Conservation (phyloP, 2,888 invertebrate species). For the Ctena decussata region DNA sequence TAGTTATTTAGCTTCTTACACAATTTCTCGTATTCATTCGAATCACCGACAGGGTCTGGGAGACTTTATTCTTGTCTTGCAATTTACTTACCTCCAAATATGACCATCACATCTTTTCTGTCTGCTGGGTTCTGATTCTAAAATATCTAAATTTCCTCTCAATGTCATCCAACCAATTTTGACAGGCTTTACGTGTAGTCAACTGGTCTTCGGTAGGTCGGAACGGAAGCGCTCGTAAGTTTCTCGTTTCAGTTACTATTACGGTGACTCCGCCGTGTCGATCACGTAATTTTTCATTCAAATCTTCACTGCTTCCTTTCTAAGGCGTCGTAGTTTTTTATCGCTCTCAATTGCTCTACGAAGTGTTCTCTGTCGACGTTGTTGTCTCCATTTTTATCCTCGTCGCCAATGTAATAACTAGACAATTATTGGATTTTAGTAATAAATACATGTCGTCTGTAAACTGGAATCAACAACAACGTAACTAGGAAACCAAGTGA, state of each 20-base stretch:
- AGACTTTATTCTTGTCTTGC: conserved; percentile 16
- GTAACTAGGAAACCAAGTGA: conserved; percentile 1
- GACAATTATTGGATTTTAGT: neutral
- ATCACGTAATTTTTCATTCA: neutral
- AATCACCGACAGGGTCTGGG: neutral
- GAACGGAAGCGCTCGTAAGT: neutral
- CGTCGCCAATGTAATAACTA: neutral
- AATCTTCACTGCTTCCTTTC: neutral
- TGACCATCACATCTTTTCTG: neutral
- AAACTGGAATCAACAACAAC: neutral
- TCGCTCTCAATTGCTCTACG: neutral
- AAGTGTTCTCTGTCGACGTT: neutral
- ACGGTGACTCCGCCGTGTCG: neutral
- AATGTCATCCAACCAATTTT: neutral
- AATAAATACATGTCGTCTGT: neutral
- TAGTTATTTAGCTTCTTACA: neutral
- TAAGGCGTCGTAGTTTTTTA: neutral
- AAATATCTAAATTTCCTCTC: neutral
- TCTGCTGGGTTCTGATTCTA: neutral
- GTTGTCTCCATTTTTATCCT: neutral
- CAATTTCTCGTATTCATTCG: neutral
- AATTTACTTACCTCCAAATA: conserved; percentile 12
- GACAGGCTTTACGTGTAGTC: neutral
- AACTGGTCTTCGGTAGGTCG: conserved; percentile 2
- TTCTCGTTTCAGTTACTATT: neutral